phyloP scores from a whole-genome alignment of 2,888 invertebrate genomes.

The Idaea dimidiata region DNA sequence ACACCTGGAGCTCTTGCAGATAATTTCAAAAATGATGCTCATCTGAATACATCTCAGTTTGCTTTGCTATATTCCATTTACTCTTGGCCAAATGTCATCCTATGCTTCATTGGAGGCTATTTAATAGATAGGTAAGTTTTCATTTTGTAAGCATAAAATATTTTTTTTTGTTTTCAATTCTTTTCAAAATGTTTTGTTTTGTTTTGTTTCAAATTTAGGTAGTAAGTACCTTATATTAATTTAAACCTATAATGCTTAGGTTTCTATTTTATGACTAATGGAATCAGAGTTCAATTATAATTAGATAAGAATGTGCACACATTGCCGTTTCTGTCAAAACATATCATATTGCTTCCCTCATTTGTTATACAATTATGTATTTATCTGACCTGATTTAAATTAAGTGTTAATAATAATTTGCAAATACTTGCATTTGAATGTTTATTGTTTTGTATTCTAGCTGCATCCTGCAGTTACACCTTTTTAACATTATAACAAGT shows the following conservation, averaged over 20 bases:
- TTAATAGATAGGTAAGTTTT: slow-evolving; percentile 89
- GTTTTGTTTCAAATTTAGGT: too few species aligned
- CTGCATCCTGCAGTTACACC: too few species aligned
- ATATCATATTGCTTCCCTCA: slow-evolving; percentile 17
- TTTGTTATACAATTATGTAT: slow-evolving; percentile 10
- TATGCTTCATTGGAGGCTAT: slow-evolving; percentile 98
- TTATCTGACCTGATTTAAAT: slow-evolving; percentile 20
- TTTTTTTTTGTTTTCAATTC: background rate
- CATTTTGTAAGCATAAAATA: background rate
- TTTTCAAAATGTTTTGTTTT: background rate
- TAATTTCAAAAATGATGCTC: slow-evolving; percentile 89
- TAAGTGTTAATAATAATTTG: background rate
- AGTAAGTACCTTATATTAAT: background rate
- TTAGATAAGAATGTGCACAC: slow-evolving; percentile 24
- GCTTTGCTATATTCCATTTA: slow-evolving; percentile 95
- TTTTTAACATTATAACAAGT: too few species aligned
- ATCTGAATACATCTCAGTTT: slow-evolving; percentile 90
- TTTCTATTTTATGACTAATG: slow-evolving; percentile 22
- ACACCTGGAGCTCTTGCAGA: slow-evolving; percentile 96
- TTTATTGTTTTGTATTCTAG: background rate
- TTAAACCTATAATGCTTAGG: slow-evolving; percentile 2
- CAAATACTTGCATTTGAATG: background rate
- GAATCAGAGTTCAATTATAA: slow-evolving; percentile 21
- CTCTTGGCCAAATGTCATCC: slow-evolving; percentile 98
- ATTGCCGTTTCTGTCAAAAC: slow-evolving; percentile 20